These are phyloP conservation scores for Epizoanthus rinbou DNA, from an alignment of 92 coral and sea anemone species.

Conservation along the genomic window DNA sequence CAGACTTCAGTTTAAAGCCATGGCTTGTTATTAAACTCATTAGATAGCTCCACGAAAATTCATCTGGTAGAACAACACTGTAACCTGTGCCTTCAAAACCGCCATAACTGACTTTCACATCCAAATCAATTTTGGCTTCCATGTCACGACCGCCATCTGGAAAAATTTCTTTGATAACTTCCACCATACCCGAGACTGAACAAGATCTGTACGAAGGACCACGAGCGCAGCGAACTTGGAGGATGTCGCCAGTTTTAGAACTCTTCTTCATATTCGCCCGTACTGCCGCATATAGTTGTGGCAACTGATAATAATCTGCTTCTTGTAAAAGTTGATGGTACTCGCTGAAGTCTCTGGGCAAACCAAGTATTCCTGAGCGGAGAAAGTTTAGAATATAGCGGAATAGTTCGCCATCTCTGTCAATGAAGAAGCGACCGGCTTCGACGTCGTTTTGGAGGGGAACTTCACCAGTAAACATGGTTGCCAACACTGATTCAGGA, in stretches of 20 bases:
- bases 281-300: constrained; percentile 40
- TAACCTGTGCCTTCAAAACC: constrained; percentile 42
- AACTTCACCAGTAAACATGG: constrained; percentile 11
- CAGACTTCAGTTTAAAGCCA: constrained; percentile 37
- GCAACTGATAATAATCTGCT: constrained; percentile 33
- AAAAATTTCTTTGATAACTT: constrained; percentile 37
- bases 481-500: constrained; percentile 53
- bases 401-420: constrained; percentile 46
- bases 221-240: constrained; percentile 44
- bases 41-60: constrained; percentile 47
- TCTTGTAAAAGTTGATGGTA: constrained; percentile 43
- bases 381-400: constrained; percentile 42
- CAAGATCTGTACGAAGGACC: constrained; percentile 44
- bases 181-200: constrained; percentile 39
- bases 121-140: constrained; percentile 42
- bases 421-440: constrained; percentile 36
- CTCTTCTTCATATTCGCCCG: constrained; percentile 14
- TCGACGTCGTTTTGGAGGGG: constrained; percentile 1
- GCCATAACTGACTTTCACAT: constrained; percentile 28
- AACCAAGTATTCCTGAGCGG: constrained; percentile 32
- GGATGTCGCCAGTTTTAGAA: constrained; percentile 20
- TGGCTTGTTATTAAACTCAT: constrained; percentile 33
- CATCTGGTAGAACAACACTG: constrained; percentile 30
- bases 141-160: constrained; percentile 43
- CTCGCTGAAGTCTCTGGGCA: constrained; percentile 29